phyloP scores from a whole-genome alignment of 2,113 vertebrate species.

The Chaetodon trifascialis region DNA sequence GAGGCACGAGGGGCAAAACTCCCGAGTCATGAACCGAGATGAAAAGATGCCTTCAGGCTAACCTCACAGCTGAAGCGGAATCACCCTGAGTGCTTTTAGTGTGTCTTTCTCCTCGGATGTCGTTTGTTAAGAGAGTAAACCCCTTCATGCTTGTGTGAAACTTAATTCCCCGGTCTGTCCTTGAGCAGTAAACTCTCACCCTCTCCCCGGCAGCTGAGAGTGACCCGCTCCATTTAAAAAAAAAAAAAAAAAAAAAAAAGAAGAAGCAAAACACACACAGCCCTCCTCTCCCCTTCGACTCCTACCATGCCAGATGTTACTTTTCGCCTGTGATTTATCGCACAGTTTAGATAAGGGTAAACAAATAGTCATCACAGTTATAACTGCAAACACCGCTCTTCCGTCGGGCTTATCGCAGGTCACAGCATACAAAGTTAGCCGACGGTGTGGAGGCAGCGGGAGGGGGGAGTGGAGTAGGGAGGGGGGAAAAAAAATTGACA shows the following conservation, averaged over 20 bases:
- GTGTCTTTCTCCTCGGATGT: conserved; percentile 72
- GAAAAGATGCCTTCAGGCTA: conserved; percentile 74
- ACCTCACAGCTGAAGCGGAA: conserved; percentile 76
- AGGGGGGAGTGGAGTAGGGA: not conserved
- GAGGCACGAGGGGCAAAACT: conserved; percentile 63
- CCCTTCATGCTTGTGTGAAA: conserved; percentile 78
- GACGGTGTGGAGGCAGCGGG: conserved; percentile 26
- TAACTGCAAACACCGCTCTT: conserved; percentile 79
- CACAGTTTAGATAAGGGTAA: conserved; percentile 76
- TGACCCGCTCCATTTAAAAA: conserved; percentile 62
- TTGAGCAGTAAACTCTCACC: conserved; percentile 80
- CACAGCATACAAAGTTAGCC: conserved; percentile 74
- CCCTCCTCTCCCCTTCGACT: conserved; percentile 48
- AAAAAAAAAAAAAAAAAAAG: conserved; percentile 19
- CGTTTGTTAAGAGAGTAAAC: conserved; percentile 76
- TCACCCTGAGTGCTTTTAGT: conserved; percentile 76
- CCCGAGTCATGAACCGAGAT: conserved; percentile 68
- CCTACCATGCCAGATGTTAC: conserved; percentile 78
- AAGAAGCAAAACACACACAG: conserved; percentile 12
- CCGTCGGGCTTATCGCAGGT: conserved; percentile 76
- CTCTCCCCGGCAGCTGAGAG: conserved; percentile 69
- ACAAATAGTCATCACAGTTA: conserved; percentile 83
- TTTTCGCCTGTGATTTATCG: conserved; percentile 76
- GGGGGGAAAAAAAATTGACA: conserved; percentile 25
- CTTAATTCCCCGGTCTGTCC: conserved; percentile 79